Base-by-base conservation (phyloP, 2,113 vertebrate genomes). In the Hylia prasina region DNA sequence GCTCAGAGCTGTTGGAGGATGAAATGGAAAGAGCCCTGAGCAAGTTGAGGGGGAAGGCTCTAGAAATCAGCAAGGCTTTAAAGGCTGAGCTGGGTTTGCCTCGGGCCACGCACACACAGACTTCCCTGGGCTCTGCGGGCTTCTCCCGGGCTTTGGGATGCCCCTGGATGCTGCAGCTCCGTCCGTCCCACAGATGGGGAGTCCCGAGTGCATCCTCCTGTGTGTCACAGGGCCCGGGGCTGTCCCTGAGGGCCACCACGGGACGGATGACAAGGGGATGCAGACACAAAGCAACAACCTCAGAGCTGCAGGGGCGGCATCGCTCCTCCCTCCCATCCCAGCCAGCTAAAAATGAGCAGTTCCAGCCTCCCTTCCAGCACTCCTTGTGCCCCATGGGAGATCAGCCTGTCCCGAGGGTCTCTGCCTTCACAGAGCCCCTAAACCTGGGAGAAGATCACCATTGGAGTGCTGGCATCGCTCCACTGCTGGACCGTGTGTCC, bases 141-240 rank as follows among this genome's bases (percentile, higher is more conserved):
- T 27, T 18, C 58, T 39, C 11, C 35, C 14, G 6, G 39, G 8
- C 6, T 40, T 16, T 30, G 48, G 53, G 73, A 21, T 5, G 64
- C 45, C 35, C 7, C 40, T 15, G 42, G 60, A 6, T 48, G 66
- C 3, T 16, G 58, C 58, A 61, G 58, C 58, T 61, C 58, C 11
- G 2, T 37, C 56, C 22, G 7, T 24, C 56, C n/a, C 22, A 3
- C 56, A 24, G 22, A 8, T 18, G 58, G 9, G 58, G 35, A 39
- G 23, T 27, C 58, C 57, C 39, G 30, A 18, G 28, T 1, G 54
- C 22, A 7, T 19, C 33, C 27, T 47, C 23, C 58, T 21, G 48
- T 0, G 2, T 1, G 5, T 20, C 4, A 1, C 31, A 2, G 8
- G 24, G 75, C 50, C 45, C 82, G 1, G 17, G 10, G 48, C 48